These are phyloP conservation scores for Caranx melampygus DNA, from an alignment of 2,113 vertebrate genomes.

Conservation along the genomic window DNA sequence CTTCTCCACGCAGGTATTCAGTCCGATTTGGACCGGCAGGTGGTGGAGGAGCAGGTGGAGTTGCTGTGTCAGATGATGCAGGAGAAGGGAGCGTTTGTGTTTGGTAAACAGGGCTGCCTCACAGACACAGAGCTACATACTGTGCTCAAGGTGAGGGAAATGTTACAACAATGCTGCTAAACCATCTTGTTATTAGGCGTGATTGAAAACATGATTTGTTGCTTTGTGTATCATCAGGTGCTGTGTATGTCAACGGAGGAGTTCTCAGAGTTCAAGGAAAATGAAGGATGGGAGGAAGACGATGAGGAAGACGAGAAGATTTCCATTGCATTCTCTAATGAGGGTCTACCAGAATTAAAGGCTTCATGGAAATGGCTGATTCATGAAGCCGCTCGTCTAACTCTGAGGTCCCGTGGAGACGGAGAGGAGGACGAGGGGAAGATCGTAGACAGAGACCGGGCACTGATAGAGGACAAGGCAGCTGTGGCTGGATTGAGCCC, in stretches of 20 bases:
- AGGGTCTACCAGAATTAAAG: slow-evolving; percentile 83
- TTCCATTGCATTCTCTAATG: slow-evolving; percentile 75
- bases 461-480: slow-evolving; percentile 77
- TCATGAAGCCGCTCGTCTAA: slow-evolving; percentile 80
- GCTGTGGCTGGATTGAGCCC: slow-evolving; percentile 76
- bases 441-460: slow-evolving; percentile 80
- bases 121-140: slow-evolving; percentile 89
- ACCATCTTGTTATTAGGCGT: background rate
- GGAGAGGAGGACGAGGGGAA: slow-evolving; percentile 37
- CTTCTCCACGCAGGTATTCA: slow-evolving; percentile 71
- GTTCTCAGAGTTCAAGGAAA: slow-evolving; percentile 88
- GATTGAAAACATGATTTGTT: background rate
- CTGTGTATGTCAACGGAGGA: slow-evolving; percentile 90
- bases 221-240: slow-evolving; percentile 80
- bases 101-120: slow-evolving; percentile 87
- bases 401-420: slow-evolving; percentile 81
- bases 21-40: slow-evolving; percentile 73
- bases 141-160: slow-evolving; percentile 87
- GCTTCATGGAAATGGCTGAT: slow-evolving; percentile 86
- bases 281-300: slow-evolving; percentile 87
- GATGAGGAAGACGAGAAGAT: slow-evolving; percentile 80
- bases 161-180: background rate
- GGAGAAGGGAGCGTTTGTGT: slow-evolving; percentile 89
- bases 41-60: slow-evolving; percentile 86
- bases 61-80: slow-evolving; percentile 85